Evolutionary conservation across 2,888 invertebrate genomes (phyloP), one percentile per base, ranked within the genome.

Genomic region (Petrophora chlorosata): DNA sequence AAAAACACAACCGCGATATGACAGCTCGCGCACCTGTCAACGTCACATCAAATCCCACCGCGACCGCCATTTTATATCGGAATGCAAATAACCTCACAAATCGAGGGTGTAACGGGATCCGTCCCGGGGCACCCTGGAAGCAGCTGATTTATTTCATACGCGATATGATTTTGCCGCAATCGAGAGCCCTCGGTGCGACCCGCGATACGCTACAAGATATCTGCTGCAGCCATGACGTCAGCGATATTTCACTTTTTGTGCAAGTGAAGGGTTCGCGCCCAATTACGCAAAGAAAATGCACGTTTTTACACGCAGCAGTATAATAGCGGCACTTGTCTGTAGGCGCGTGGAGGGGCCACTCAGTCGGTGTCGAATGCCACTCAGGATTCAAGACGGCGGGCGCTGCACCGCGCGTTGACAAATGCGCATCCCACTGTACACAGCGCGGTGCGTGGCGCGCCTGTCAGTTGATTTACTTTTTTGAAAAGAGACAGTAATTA

Each of bases 131-230:
- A 75, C 67, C 70, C 74, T 71, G 69, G 68, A 76, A 76, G n/a
- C 79, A 76, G 76, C 81, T 81, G 87, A 87, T 87, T 86, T 87
- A 85, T 88, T 85, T 84, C 78, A 82, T 81, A 77, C 73, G 76
- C 81, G 86, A 87, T 87, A 85, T 85, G 85, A 83, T 86, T 86
- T 81, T 73, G 75, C 79, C 80, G 76, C 83, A 82, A 82, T 82
- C 74, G 79, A 82, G 79, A 72, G 69, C 75, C 77, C 79, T 73
- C 70, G 61, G 51, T 56, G 26, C 28, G 55, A 58, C 60, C 66
- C 61, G 59, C 57, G 67, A 63, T 63, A 52, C 52, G 61, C 60
- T 59, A 53, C 56, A 57, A 67, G 69, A 73, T 74, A 72, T 63
- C 66, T 41, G 56, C 55, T 63, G 68, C 70, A 66, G 58, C 65